Conservation (phyloP, 2,113 vertebrate genomes). For the Clarias gariepinus region DNA sequence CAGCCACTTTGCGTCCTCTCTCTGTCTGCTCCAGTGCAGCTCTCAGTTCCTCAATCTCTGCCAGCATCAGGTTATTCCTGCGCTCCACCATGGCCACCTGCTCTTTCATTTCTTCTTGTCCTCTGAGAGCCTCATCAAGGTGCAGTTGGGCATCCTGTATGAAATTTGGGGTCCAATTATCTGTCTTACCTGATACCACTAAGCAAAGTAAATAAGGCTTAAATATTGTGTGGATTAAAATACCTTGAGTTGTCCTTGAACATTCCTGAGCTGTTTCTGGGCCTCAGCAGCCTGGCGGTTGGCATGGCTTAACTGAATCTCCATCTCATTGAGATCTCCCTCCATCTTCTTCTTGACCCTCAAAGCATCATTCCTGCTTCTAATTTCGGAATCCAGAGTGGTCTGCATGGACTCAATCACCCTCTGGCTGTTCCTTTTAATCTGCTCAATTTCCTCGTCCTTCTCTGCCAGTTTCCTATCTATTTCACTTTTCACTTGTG, state of each 20-base stretch:
- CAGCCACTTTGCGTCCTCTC: slow-evolving; percentile 81
- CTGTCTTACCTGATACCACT: background rate
- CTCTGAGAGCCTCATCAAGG: slow-evolving; percentile 47
- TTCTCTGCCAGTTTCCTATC: slow-evolving; percentile 75
- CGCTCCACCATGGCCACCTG: slow-evolving; percentile 86
- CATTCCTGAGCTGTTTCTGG: slow-evolving; percentile 51
- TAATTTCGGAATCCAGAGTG: slow-evolving; percentile 63
- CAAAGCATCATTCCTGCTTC: slow-evolving; percentile 50
- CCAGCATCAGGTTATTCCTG: slow-evolving; percentile 81
- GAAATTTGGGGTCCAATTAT: background rate
- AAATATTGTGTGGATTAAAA: background rate
- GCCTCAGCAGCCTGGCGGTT: slow-evolving; percentile 49
- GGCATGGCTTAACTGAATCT: slow-evolving; percentile 47
- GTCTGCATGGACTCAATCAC: slow-evolving; percentile 74
- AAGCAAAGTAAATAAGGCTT: background rate
- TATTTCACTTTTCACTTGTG: slow-evolving; percentile 77
- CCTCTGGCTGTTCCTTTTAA: slow-evolving; percentile 75
- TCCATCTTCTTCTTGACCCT: slow-evolving; percentile 52
- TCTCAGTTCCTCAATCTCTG: slow-evolving; percentile 86
- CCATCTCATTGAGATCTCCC: slow-evolving; percentile 50
- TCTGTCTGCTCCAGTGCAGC: slow-evolving; percentile 85
- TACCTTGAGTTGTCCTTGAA: slow-evolving; percentile 48
- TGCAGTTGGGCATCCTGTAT: slow-evolving; percentile 73
- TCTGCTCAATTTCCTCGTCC: slow-evolving; percentile 76
- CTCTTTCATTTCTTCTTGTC: slow-evolving; percentile 72